These are phyloP conservation scores for Cyphomyrus plagiostoma DNA, from an alignment of 2,113 vertebrate species.

Conservation along the genomic window DNA sequence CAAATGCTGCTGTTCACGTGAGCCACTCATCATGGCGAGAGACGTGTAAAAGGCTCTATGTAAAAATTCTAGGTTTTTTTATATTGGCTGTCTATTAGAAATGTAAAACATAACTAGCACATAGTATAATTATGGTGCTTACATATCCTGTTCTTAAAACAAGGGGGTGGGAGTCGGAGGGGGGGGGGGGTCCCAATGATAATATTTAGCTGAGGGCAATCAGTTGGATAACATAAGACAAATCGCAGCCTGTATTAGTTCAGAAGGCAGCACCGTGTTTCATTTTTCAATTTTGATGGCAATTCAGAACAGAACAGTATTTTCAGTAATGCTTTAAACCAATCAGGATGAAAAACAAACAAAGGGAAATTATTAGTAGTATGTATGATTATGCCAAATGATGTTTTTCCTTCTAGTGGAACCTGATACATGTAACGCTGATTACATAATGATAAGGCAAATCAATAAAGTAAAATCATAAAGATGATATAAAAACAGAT, in stretches of 20 bases:
- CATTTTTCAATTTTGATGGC: neutral
- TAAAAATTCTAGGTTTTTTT: too few species aligned
- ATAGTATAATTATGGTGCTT: too few species aligned
- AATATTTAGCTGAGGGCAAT: too few species aligned
- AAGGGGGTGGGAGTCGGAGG: too few species aligned
- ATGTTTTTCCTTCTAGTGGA: neutral
- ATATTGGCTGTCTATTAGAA: too few species aligned
- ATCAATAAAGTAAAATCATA: neutral
- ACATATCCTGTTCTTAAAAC: too few species aligned
- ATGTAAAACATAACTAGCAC: too few species aligned
- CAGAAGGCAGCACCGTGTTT: neutral
- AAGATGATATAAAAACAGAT: neutral
- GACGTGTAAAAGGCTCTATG: too few species aligned
- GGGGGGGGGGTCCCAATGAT: too few species aligned
- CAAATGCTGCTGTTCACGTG: too few species aligned
- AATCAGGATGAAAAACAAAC: neutral
- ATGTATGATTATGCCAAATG: neutral
- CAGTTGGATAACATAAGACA: neutral
- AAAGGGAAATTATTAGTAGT: neutral
- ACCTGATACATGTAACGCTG: neutral
- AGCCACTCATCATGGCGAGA: too few species aligned
- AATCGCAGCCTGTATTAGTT: neutral
- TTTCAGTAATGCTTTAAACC: neutral
- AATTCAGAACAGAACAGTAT: neutral
- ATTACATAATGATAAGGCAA: neutral